Base-by-base conservation (phyloP, 1,140 invertebrate genomes). In the Liolophura sinensis region DNA sequence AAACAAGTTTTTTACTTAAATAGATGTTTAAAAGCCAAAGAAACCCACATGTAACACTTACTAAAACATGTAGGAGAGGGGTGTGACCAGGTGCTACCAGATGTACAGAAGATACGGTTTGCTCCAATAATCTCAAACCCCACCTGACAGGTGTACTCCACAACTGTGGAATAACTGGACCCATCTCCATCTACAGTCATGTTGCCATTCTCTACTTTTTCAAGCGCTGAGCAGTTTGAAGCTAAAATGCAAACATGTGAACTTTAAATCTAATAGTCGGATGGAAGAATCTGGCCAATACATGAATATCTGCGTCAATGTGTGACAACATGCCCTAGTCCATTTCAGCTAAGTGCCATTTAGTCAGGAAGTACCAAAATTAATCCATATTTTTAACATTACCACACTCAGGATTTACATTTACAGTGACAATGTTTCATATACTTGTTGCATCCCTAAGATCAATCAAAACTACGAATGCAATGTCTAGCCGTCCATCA, bases 1-100 rank as follows among this genome's bases (percentile, higher is more conserved):
- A 20, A n/a, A n/a, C n/a, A n/a, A n/a, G n/a, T n/a, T n/a, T 18
- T 15, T 50, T 24, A 12, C 3, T 58, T 14, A 62, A 5, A 57
- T 14, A 11, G 12, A 57, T 58, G n/a, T 12, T 22, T 31, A 11
- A 46, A 16, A 49, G 7, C 16, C 1, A 4, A 25, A 40, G 64
- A 11, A 60, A 48, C 16, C 22, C 20, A 31, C n/a, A n/a, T n/a
- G n/a, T n/a, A 16, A 12, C 12, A 49, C 68, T 68, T 70, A 77
- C 76, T 71, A 60, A 49, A 50, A 62, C 76, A 77, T 14, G 62
- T 48, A 27, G 76, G 76, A 12, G 52, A 14, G 7, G 52, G 0
- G 6, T 65, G 31, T 15, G 65, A 62, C 73, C 73, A 73, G 15
- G 47, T 24, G 0, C 61, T 52, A 49, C 25, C 60, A 18, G 52